Evolutionary conservation across 2,888 invertebrate species (phyloP).

Genomic region (Beris chalybata): DNA sequence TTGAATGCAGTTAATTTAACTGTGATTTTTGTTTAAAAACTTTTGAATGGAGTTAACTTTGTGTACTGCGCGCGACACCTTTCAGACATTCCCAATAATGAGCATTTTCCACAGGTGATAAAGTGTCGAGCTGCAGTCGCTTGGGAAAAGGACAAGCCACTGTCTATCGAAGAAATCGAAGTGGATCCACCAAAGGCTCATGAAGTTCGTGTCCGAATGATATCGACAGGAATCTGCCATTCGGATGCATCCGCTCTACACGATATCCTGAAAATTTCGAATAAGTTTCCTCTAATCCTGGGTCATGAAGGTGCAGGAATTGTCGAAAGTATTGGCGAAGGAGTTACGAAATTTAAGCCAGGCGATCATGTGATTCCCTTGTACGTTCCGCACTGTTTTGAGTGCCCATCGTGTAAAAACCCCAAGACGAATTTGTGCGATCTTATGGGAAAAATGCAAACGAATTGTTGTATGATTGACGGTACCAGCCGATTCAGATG

Average conservation of each 20-base stretch:
- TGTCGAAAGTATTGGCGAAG: conserved; percentile 95
- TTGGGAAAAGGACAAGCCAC: conserved; percentile 88
- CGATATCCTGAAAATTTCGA: conserved; percentile 87
- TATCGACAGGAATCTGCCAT: conserved; percentile 86
- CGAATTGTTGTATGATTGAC: conserved; percentile 89
- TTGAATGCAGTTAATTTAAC: too few relatives aligned
- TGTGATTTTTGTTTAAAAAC: too few relatives aligned
- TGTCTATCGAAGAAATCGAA: conserved; percentile 87
- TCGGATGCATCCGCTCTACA: conserved; percentile 89
- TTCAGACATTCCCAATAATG: too few relatives aligned
- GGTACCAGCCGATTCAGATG: conserved; percentile 77
- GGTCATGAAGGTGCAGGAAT: conserved; percentile 97
- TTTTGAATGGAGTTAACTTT: too few relatives aligned
- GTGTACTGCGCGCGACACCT: too few relatives aligned
- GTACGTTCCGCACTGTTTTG: conserved; percentile 94
- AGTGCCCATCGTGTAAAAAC: conserved; percentile 94
- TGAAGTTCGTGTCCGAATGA: conserved; percentile 85
- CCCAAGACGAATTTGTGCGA: conserved; percentile 96
- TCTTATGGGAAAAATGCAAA: conserved; percentile 84
- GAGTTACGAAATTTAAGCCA: conserved; percentile 82
- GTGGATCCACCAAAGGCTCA: conserved; percentile 92
- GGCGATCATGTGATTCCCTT: conserved; percentile 98
- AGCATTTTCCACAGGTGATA: conserved; percentile 66
- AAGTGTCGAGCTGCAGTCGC: conserved; percentile 95
- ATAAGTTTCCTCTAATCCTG: conserved; percentile 82